Base-by-base conservation (phyloP, 2,888 invertebrate genomes). In the Dicyrtoma fusca region DNA sequence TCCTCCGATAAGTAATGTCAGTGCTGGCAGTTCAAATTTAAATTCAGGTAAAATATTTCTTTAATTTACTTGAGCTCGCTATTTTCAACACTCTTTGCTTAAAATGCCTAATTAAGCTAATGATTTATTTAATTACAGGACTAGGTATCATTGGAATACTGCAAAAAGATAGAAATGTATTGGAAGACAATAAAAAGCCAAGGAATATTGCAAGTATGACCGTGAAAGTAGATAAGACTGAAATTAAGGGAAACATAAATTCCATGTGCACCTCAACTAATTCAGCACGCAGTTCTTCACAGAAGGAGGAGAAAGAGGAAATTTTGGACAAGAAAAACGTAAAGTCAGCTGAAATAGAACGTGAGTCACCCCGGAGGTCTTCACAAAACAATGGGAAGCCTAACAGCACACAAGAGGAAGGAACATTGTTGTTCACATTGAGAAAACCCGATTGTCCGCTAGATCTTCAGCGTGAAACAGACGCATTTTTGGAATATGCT, bases 1-100 rank as follows among this genome's bases (percentile, higher is more conserved):
- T 51, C 76, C 77, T 6, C 76, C 77, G 73, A 23, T 47, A 26
- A 42, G 11, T 23, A 61, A 68, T 13, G 66, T n/a, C 1, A 49
- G 21, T 14, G 45, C 61, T 57, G 69, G 21, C 61, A 71, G 17
- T 68, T 59, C 61, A 47, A 66, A 8, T 64, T 59, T 26, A 17
- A 71, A 23, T 34, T 45, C 47, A 11, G 71, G 69, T 61, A 61
- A 26, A n/a, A n/a, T n/a, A n/a, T n/a, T n/a, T n/a, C n/a, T n/a
- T n/a, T n/a, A n/a, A n/a, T n/a, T n/a, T n/a, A n/a, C n/a, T n/a
- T n/a, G n/a, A n/a, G n/a, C n/a, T 8, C n/a, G 8, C 21, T 17
- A 53, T 53, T 53, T 1, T 17, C 21, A 21, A 53, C 17, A 17
- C 10, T 2, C 3, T 53, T 14, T 17, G 53, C n/a, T 17, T 17